phyloP scores from a whole-genome alignment of 2,113 vertebrate species.

The Lagenorhynchus albirostris region DNA sequence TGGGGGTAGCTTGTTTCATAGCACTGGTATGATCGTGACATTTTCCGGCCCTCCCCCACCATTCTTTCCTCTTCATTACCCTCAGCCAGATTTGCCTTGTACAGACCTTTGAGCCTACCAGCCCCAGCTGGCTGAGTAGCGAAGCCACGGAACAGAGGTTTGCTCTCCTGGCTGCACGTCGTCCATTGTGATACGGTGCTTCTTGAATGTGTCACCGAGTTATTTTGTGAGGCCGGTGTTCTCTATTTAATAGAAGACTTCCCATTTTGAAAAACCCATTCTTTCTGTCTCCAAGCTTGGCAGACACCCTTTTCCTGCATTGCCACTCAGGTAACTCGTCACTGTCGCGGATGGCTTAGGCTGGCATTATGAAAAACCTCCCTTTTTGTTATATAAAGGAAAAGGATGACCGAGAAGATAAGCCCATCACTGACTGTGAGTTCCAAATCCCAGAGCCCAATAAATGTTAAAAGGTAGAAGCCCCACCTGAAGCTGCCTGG shows the following conservation, averaged over 20 bases:
- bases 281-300: neutral
- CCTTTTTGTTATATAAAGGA: neutral
- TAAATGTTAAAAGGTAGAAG: neutral
- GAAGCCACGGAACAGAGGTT: neutral
- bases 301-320: neutral
- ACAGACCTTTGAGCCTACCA: no score
- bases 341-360: neutral
- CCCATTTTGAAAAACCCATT: neutral
- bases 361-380: neutral
- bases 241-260: neutral
- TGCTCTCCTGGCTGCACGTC: neutral
- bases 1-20: neutral
- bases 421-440: neutral
- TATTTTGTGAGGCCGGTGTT: neutral
- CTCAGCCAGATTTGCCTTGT: neutral
- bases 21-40: neutral
- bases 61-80: neutral
- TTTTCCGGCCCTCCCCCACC: neutral
- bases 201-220: neutral
- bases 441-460: neutral
- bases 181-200: neutral
- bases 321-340: neutral
- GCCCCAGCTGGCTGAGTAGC: neutral
- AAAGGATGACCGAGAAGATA: neutral
- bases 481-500: neutral